Evolutionary conservation across 2,797 vertebrate genomes (phyloP).

Genomic region (Nyctalus aviator): DNA sequence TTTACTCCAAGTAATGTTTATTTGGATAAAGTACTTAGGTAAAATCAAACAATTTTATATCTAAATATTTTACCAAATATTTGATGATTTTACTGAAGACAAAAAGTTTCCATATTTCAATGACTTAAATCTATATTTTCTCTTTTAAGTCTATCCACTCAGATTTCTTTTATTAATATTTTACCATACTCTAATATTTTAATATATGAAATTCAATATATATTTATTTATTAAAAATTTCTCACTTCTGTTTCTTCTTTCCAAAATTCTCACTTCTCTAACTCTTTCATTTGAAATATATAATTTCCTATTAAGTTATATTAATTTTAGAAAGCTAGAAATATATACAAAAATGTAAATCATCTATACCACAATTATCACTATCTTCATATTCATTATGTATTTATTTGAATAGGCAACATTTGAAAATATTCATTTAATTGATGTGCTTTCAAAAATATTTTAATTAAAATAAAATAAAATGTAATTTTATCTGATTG

Average conservation of each 20-base stretch:
- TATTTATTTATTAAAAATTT: neutral
- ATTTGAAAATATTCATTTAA: neutral
- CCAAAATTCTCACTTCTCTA: neutral
- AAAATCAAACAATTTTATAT: neutral
- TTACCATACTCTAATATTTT: neutral
- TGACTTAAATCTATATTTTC: neutral
- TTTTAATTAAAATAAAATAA: constrained; percentile 7
- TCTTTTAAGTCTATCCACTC: neutral
- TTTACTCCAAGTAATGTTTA: neutral
- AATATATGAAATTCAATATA: neutral
- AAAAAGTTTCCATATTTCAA: neutral
- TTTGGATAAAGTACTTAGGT: neutral
- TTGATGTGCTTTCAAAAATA: neutral
- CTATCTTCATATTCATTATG: neutral
- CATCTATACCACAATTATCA: neutral
- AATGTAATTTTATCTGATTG: neutral
- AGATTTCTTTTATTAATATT: neutral
- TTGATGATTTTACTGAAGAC: neutral
- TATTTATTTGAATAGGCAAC: neutral
- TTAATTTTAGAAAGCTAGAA: neutral
- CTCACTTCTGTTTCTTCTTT: neutral
- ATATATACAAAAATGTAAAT: neutral
- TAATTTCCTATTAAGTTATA: neutral
- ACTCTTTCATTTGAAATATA: neutral
- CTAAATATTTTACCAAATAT: neutral